These are phyloP conservation scores for Psilopogon haemacephalus DNA, from an alignment of 2,113 vertebrate genomes.

Conservation along the genomic window DNA sequence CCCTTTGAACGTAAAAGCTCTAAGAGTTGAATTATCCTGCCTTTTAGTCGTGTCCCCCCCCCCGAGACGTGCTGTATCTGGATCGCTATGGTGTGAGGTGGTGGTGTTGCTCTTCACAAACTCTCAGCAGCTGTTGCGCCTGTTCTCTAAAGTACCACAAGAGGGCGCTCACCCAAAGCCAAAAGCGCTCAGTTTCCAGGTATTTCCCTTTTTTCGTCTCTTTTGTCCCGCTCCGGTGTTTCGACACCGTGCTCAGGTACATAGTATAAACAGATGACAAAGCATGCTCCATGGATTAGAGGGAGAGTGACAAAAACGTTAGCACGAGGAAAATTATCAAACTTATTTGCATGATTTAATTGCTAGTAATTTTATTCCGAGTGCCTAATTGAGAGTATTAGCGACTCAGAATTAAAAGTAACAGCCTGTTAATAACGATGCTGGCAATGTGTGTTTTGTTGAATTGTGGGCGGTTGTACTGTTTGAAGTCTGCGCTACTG, in stretches of 20 bases:
- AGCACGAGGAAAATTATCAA: neutral
- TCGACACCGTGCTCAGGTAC: accelerated
- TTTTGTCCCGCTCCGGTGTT: neutral
- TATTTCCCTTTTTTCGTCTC: accelerated
- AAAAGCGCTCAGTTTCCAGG: accelerated
- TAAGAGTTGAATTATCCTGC: accelerated
- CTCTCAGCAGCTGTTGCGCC: neutral
- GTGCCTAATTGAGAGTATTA: conserved; percentile 15
- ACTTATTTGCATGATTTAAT: neutral
- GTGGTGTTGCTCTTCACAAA: neutral
- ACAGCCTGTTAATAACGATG: conserved; percentile 1
- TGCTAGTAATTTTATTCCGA: neutral
- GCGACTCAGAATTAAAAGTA: neutral
- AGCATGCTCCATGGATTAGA: neutral
- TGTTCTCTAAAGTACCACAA: neutral
- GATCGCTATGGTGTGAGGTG: accelerated
- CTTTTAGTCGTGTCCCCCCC: too few species aligned
- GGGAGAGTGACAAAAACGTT: neutral
- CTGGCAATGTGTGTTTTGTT: neutral
- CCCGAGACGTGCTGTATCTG: accelerated
- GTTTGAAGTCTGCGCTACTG: neutral
- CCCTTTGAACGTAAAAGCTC: neutral
- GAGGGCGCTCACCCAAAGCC: conserved; percentile 41
- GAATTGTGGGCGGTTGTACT: neutral
- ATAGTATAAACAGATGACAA: too few species aligned